Base-by-base conservation (phyloP, 2,797 vertebrate genomes). In the Spea hammondii region DNA sequence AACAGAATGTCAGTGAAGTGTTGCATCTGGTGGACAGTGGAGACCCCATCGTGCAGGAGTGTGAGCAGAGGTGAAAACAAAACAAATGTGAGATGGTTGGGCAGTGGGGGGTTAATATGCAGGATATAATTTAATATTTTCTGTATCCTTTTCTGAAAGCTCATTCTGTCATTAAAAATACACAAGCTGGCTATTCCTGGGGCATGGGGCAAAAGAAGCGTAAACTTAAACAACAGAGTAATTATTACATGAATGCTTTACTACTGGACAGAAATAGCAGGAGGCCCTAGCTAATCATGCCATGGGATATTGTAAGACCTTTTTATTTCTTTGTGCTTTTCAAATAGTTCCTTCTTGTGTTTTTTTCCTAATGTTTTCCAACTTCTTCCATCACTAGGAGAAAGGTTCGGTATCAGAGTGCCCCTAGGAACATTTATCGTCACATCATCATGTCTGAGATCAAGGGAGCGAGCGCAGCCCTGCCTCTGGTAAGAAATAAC, bases 381-480 rank as follows among this genome's bases (percentile, higher is more conserved):
- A 10, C 4, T 60, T 77, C n/a, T 74, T 77, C 70, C 70, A 51
- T 69, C 67, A 53, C 5, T 32, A 98, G 96, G 93, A 93, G 97
- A 83, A 96, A 95, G 87, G 92, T 93, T 83, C 92, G 96, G 65
- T 99, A 99, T 89, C 96, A 96, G 88, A 95, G 93, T 0, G 96
- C 97, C 0, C 97, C 98, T 57, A 92, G 96, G 80, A 98, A 96
- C 74, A 95, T 99, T 87, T 94, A 98, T 86, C 93, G 97, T 62
- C 98, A 99, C 0, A 92, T 99, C 76, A 89, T 99, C 79, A 92
- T 99, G 57, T 98, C 97, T 0, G 97, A 99, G 91, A 93, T 98
- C 84, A 97, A 96, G 89, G 97, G 97, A 79, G 97, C 96, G 11
- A 93, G 92, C 0, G 91, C 96, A 0, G 91, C 92, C 0, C 91